phyloP scores from a whole-genome alignment of 1,140 invertebrate species.

The Cotesia typhae region DNA sequence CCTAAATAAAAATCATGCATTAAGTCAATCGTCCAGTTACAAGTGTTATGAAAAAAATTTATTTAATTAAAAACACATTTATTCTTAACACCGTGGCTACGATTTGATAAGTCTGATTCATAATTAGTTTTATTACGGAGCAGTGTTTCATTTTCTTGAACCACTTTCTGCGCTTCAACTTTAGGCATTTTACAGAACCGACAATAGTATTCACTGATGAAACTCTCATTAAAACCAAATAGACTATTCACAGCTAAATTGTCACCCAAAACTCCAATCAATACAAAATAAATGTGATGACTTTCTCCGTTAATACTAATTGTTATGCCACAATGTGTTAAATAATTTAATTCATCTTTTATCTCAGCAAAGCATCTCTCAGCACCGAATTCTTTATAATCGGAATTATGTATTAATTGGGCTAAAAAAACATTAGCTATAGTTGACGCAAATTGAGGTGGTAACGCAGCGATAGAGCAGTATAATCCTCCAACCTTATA shows the following conservation, averaged over 20 bases:
- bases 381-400: not conserved
- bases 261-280: not conserved
- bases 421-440: constrained; percentile 5
- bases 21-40: no score
- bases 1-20: no score
- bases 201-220: not conserved
- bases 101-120: no score
- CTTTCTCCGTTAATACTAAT: not conserved
- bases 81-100: no score
- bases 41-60: no score
- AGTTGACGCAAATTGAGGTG: not conserved
- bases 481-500: constrained; percentile 16
- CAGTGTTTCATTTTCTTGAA: no score
- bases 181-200: not conserved
- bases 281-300: not conserved
- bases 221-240: not conserved
- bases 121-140: no score
- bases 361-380: not conserved
- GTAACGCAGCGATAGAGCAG: not conserved
- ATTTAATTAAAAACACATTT: no score
- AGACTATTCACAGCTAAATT: not conserved
- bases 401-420: not conserved
- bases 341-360: not conserved
- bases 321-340: not conserved
- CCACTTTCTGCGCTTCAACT: not conserved